Base-by-base conservation (phyloP, 1,140 invertebrate genomes). In the Achroia grisella region DNA sequence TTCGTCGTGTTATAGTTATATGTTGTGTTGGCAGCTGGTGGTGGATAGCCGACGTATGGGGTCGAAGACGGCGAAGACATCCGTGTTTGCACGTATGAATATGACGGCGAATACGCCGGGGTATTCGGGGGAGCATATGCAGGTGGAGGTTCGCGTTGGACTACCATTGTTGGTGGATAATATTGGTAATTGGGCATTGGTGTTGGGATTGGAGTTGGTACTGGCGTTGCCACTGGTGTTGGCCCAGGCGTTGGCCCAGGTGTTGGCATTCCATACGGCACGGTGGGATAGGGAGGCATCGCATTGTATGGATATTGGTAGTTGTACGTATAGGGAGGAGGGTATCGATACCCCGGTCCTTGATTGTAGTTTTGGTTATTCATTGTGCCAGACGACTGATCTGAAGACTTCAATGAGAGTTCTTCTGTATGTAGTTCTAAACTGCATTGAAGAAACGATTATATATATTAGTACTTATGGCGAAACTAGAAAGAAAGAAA, bases 1-100 rank as follows among this genome's bases (percentile, higher is more conserved):
- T 82, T 82, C 1, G 78, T 85, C 5, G 78, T 80, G 29, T 53
- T 79, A 40, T 79, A 84, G 27, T 80, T 82, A 45, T 82, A 84
- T 4, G 62, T 8, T 0, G 59, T 48, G 8, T 48, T 44, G 6
- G 47, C 33, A 17, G 45, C 27, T 1, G 56, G 39, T 14, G 64
- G 53, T 0, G 52, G 68, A 44, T 79, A 76, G 2, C 54, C 55
- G 0, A 58, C 45, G 40, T 78, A 78, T 0, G 77, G 63, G 0
- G 65, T 28, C 0, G 72, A 71, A 0, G 66, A 29, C 0, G 79
- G 76, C 0, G 67, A 40, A 0, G 77, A 66, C 69, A 82, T 69
- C 39, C 76, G 51, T 4, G 80, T 81, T 50, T 80, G 79, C 13
- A 49, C 56, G 30, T 81, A 81, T 6, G 17, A 3, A 6, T 23